Percentiles rank a stretch among this genome's conserved stretches.
These are phyloP conservation scores for Clangula hyemalis DNA, from an alignment of 2,797 vertebrate species.

Conservation along the genomic window DNA sequence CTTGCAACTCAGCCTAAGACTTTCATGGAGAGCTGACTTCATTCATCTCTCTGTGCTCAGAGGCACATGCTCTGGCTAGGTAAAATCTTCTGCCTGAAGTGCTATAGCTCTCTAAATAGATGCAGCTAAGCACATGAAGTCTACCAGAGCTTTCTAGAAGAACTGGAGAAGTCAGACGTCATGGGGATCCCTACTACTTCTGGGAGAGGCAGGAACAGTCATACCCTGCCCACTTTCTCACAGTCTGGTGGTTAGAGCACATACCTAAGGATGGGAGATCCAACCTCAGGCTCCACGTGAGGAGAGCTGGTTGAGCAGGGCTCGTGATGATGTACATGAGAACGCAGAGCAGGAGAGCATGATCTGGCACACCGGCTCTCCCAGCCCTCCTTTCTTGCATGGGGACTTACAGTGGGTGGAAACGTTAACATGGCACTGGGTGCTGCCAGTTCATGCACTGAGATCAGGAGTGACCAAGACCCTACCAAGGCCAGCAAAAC, in stretches of 20 bases:
- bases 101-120: background rate
- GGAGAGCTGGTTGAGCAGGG: background rate
- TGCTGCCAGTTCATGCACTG: no score
- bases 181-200: background rate
- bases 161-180: background rate
- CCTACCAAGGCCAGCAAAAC: no score
- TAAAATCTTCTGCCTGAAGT: background rate
- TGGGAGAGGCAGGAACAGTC: background rate
- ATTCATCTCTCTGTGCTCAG: background rate
- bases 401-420: background rate
- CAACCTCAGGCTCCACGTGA: background rate
- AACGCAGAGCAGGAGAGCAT: background rate
- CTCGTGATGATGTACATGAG: background rate
- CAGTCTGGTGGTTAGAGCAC: background rate
- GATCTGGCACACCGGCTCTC: background rate
- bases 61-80: background rate
- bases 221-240: background rate
- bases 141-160: background rate
- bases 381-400: background rate
- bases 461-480: no score
- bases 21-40: background rate
- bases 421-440: background rate
- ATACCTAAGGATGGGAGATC: background rate
- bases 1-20: background rate
- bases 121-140: background rate